phyloP scores from a whole-genome alignment of 2,797 vertebrate genomes.

The Hoplostethus atlanticus region DNA sequence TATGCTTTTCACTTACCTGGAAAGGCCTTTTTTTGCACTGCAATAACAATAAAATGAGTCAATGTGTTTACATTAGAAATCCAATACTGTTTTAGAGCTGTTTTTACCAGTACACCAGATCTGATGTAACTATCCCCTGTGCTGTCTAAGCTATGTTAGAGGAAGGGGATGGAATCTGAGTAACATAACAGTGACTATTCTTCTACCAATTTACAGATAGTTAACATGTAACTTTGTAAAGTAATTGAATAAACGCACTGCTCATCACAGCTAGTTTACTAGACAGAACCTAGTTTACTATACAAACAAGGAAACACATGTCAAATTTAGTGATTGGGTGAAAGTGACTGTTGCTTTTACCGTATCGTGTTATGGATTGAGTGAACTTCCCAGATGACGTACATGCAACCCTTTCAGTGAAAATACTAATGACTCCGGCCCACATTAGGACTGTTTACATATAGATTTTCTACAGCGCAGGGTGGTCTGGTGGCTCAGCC shows the following conservation, averaged over 20 bases:
- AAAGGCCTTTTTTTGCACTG: conserved; percentile 43
- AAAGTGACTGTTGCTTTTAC: no score
- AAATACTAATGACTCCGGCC: neutral
- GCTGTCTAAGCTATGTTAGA: no score
- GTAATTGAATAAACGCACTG: no score
- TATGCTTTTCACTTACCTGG: conserved; percentile 38
- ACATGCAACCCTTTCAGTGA: conserved; percentile 10
- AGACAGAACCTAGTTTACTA: no score
- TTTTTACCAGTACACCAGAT: conserved; percentile 17
- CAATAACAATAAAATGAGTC: conserved; percentile 70
- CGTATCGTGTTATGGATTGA: neutral
- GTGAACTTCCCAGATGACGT: conserved; percentile 44
- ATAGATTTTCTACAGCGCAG: conserved; percentile 45
- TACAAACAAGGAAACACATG: no score
- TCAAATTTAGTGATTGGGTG: no score
- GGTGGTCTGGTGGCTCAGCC: neutral
- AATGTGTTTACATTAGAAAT: conserved; percentile 67
- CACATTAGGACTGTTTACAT: conserved; percentile 35
- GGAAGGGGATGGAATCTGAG: no score
- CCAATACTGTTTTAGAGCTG: conserved; percentile 53
- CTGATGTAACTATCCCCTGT: conserved; percentile 9
- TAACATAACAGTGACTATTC: neutral
- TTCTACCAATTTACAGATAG: no score
- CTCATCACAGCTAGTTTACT: no score
- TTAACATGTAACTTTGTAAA: no score